Conservation (phyloP, 30 jellyfish, hydroid and myxozoan species). For the Cassiopea andromeda region DNA sequence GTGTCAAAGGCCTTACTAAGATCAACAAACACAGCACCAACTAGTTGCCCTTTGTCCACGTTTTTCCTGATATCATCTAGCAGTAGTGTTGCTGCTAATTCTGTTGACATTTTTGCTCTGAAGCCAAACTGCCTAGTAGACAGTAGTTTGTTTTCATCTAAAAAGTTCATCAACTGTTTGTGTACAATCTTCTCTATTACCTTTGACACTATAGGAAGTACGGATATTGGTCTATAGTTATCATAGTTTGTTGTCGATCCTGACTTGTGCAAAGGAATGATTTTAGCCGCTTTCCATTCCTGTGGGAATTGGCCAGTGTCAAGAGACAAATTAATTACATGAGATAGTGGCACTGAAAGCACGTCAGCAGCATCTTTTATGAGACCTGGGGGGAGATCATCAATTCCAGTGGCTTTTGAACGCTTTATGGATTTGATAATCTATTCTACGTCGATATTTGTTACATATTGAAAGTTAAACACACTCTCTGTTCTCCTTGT, state of each 20-base stretch:
- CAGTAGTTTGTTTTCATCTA: slow-evolving; percentile 47
- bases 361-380: slow-evolving; percentile 52
- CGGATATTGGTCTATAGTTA: slow-evolving; percentile 69
- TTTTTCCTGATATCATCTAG: slow-evolving; percentile 40
- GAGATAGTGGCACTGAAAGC: slow-evolving; percentile 39
- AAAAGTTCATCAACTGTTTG: slow-evolving; percentile 28
- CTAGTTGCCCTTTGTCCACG: slow-evolving; percentile 51
- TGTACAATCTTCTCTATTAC: slow-evolving; percentile 56
- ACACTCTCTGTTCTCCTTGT: slow-evolving; percentile 27
- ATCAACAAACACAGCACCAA: slow-evolving; percentile 68
- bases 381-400: slow-evolving; percentile 59
- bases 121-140: slow-evolving; percentile 62
- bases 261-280: slow-evolving; percentile 56
- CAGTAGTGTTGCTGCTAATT: slow-evolving; percentile 66
- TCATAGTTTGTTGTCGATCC: slow-evolving; percentile 50
- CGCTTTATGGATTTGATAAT: slow-evolving; percentile 29
- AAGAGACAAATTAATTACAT: slow-evolving; percentile 28
- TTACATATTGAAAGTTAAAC: slow-evolving; percentile 15
- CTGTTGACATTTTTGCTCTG: slow-evolving; percentile 46
- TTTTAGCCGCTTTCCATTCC: slow-evolving; percentile 62
- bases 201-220: slow-evolving; percentile 38
- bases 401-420: slow-evolving; percentile 40
- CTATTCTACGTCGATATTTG: slow-evolving; percentile 20
- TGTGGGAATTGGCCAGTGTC: slow-evolving; percentile 52
- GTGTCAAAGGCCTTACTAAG: slow-evolving; percentile 78